Evolutionary conservation across 2,797 vertebrate genomes (phyloP).

Genomic region (Rachycentron canadum): DNA sequence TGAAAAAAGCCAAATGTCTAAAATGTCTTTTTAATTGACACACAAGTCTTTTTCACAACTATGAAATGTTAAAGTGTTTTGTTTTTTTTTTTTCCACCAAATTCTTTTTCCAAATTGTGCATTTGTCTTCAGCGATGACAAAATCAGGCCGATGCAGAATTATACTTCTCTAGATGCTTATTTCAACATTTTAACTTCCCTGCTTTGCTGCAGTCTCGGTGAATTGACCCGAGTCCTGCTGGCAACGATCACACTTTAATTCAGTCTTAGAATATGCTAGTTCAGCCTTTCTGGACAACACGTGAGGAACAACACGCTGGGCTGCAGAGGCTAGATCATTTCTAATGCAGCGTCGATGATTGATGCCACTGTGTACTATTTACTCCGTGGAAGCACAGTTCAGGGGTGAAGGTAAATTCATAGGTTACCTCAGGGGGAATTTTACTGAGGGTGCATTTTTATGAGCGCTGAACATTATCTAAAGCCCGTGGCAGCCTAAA

Average conservation of each 20-base stretch:
- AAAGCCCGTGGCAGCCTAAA: constrained; percentile 4
- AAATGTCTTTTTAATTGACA: too few relatives aligned
- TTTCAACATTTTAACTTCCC: constrained; percentile 10
- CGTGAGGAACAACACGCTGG: not conserved
- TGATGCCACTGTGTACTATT: not conserved
- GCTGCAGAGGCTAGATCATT: constrained; percentile 21
- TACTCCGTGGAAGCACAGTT: constrained; percentile 23
- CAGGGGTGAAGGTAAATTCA: constrained; percentile 15
- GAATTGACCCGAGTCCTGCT: constrained; percentile 14
- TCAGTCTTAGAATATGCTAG: constrained; percentile 11
- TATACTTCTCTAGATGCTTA: not conserved
- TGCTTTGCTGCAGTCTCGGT: not conserved
- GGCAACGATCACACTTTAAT: constrained; percentile 42
- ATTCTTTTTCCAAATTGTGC: not conserved
- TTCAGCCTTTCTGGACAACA: constrained; percentile 35
- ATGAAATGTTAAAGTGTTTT: not conserved
- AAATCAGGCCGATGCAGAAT: not conserved
- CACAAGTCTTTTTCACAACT: not conserved
- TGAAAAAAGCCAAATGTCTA: too few relatives aligned
- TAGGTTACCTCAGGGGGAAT: constrained; percentile 20
- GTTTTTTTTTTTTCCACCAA: too few relatives aligned
- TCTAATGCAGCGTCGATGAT: constrained; percentile 21
- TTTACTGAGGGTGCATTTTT: constrained; percentile 34
- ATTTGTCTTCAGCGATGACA: not conserved
- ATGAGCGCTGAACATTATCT: constrained; percentile 26